Base-by-base conservation (phyloP, 2,797 vertebrate species). In the Taenioides sp. region DNA sequence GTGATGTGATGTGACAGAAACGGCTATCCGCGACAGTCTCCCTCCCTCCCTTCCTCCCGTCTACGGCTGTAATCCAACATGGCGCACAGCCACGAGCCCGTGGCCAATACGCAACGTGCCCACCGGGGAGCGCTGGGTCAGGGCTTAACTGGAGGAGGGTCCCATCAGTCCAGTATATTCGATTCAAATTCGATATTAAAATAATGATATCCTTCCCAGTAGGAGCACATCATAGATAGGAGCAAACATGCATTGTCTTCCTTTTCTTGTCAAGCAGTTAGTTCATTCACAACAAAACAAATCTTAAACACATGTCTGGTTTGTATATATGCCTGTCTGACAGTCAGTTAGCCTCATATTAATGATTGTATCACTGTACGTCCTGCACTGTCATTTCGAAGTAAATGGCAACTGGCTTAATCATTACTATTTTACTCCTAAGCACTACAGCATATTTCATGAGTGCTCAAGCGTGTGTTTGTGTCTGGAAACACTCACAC, bases 61-160 rank as follows among this genome's bases (percentile, higher is more conserved):
- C 14, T 43, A 43, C 9, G 34, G 34, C 7, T 7, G 34, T 12
- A 43, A 4, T 12, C 40, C 7, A 22, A 22, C 89, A 93, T 93
- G 93, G 90, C 91, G 85, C 78, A 79, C 75, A 62, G 2, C 20
- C 27, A 18, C 3, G 4, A 18, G 16, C 16, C 59, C 73, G 70
- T 69, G 11, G 40, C 40, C 40, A 43, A 4, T 43, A 69, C 74
- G 47, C 55, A 31, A 71, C 69, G 71, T 74, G 71, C n/a, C 0
- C 69, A 1, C 68, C 0, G 55, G 5, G 16, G 54, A 11, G 54
- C 54, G 54, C 72, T 69, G 31, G 7, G 59, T 23, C 78, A 12
- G 70, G 65, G 22, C 34, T 0, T 75, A 76, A 40, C 57, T 57
- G 63, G 5, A 16, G 22, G 22, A 3, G 22, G 10, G 7, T n/a